Conservation (phyloP, 1,140 invertebrate species). For the Lepidostoma basale region DNA sequence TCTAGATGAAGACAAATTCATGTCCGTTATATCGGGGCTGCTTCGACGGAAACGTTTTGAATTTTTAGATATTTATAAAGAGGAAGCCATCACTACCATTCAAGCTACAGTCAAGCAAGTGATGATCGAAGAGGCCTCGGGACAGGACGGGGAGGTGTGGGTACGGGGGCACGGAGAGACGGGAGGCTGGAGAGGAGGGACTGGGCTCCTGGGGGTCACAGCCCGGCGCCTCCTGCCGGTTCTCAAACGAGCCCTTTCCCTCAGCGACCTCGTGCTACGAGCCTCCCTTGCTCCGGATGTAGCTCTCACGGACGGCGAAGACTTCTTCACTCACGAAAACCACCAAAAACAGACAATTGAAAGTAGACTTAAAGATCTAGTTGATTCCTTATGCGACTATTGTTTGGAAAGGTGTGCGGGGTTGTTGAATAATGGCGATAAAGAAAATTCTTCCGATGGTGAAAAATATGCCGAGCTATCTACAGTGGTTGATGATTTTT, state of each 20-base stretch:
- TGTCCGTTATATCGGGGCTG: conserved; percentile 88
- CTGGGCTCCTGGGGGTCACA: conserved; percentile 51
- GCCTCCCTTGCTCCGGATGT: conserved; percentile 53
- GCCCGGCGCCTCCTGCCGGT: conserved; percentile 33
- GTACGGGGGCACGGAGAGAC: conserved; percentile 73
- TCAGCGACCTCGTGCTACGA: conserved; percentile 36
- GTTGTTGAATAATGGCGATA: conserved; percentile 77
- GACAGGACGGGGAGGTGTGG: conserved; percentile 67
- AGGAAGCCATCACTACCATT: conserved; percentile 88
- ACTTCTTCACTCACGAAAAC: conserved; percentile 74
- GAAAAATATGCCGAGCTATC: conserved; percentile 81
- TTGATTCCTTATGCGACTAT: conserved; percentile 84
- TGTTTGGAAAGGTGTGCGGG: conserved; percentile 90
- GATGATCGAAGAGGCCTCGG: conserved; percentile 77
- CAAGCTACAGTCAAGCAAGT: conserved; percentile 89
- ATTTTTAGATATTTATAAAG: conserved; percentile 87
- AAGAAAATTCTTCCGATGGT: conserved; percentile 69
- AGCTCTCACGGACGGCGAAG: conserved; percentile 66
- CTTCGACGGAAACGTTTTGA: conserved; percentile 83
- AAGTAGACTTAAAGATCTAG: conserved; percentile 75
- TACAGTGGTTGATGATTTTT: conserved; percentile 80
- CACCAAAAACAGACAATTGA: conserved; percentile 68
- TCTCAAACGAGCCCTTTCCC: conserved; percentile 21
- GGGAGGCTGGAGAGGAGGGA: conserved; percentile 66
- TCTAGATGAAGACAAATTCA: conserved; percentile 81